Base-by-base conservation (phyloP, 2,797 vertebrate species). In the Sebastes dallii region DNA sequence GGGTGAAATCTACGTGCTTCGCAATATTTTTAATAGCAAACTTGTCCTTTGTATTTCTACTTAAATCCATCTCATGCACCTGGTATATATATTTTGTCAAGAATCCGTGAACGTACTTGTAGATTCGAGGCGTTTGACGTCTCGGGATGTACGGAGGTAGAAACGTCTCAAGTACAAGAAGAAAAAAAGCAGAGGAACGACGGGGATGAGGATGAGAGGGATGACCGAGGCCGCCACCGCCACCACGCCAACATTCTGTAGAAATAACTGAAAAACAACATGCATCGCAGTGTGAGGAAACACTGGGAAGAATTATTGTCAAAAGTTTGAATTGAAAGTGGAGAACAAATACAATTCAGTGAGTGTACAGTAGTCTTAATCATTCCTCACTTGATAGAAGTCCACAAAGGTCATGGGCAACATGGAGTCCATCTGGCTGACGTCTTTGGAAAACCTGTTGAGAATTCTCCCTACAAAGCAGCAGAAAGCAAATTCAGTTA, bases 381-480 rank as follows among this genome's bases (percentile, higher is more conserved):
- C 4, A 16, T 12, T 13, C 22, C 55, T 95, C 93, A 98, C 97
- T 94, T 98, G 97, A 73, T 96, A 54, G 1, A 97, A 97, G 88
- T 97, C 97, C 86, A 97, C 87, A 93, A 96, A 95, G 0, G 97
- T 98, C 90, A 96, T 72, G 0, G 97, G 97, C 60, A 98, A 91
- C 80, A 95, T 90, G 58, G 97, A 96, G 88, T 98, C 97, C 93
- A 98, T 93, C 73, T 96, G 96, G 76, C 96, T 95, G 66, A 97
- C 94, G 92, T 98, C 97, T 95, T 97, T 98, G 85, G 97, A 96
- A 85, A 98, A 98, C 85, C 97, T 94, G 89, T 97, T 94, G 20
- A 94, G 87, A 61, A 94, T 82, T 74, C 91, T 84, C 34, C 93
- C 93, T 93, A 50, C 8, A 58, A 30, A 46, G 9, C 12, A 54